Percentiles rank a stretch among this genome's conserved stretches.
Evolutionary conservation across 2,113 vertebrate genomes (phyloP).

Genomic region (Erythrocercus mccallii): DNA sequence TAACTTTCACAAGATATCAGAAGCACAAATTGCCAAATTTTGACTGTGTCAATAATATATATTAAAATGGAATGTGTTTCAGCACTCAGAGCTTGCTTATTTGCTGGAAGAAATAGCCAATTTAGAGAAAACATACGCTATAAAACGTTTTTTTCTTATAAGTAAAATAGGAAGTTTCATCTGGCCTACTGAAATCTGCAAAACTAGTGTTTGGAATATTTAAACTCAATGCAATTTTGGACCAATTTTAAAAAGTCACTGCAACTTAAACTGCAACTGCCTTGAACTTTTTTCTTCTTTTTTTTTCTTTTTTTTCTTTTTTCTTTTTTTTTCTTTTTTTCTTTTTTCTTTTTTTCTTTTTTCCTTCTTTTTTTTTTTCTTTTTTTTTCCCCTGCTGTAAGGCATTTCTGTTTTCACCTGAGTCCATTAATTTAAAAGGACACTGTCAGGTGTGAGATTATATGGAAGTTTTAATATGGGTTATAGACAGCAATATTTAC

Average conservation of each 20-base stretch:
- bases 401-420: not conserved
- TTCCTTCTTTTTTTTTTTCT: too few relatives aligned
- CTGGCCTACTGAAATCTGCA: conserved; percentile 49
- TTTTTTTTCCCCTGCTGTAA: not conserved
- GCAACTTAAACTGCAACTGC: conserved; percentile 32
- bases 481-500: not conserved
- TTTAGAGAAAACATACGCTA: not conserved
- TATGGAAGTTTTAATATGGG: not conserved
- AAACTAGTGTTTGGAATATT: conserved; percentile 24
- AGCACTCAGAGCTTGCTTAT: conserved; percentile 32
- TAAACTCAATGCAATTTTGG: not conserved
- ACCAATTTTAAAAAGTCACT: not conserved
- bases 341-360: fast-evolving
- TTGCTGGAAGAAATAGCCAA: conserved; percentile 25
- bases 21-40: conserved; percentile 45
- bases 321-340: not conserved
- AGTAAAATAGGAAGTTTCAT: conserved; percentile 22
- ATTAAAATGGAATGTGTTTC: conserved; percentile 46
- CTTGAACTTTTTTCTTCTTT: not conserved
- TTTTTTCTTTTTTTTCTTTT: not conserved
- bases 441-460: not conserved
- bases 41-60: conserved; percentile 27
- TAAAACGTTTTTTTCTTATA: not conserved
- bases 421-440: not conserved
- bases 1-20: conserved; percentile 27